Evolutionary conservation across 2,797 vertebrate genomes (phyloP).

Genomic region (Gymnothorax reevesii): DNA sequence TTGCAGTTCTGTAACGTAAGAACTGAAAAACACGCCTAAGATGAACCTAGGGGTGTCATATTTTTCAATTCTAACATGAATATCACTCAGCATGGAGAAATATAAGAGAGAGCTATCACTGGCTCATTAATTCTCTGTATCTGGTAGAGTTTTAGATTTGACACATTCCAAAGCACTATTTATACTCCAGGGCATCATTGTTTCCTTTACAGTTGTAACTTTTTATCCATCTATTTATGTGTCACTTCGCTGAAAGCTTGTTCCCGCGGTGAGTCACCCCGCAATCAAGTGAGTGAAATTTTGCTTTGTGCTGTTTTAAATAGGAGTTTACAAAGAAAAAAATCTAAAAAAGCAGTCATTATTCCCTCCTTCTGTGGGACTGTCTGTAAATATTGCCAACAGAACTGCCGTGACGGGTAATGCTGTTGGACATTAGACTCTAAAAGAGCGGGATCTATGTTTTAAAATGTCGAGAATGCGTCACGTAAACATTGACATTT

Average conservation of each 20-base stretch:
- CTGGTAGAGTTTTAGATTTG: neutral
- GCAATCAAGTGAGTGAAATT: neutral
- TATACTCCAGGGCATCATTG: neutral
- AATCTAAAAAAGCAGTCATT: constrained; percentile 53
- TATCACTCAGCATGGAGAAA: neutral
- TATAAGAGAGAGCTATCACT: neutral
- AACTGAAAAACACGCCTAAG: neutral
- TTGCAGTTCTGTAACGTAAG: neutral
- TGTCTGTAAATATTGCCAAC: neutral
- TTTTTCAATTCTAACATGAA: neutral
- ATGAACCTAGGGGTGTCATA: neutral
- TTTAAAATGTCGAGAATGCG: no score
- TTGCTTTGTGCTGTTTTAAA: constrained; percentile 19
- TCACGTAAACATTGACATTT: no score
- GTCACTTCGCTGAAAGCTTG: neutral
- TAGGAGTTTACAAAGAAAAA: constrained; percentile 51
- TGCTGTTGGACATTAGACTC: no score
- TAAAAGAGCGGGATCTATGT: no score
- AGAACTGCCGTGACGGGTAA: no score
- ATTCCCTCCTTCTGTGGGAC: constrained; percentile 52
- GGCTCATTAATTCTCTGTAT: neutral
- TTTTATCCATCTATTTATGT: neutral
- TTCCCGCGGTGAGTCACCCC: neutral
- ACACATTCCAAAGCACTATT: neutral
- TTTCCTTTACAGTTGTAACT: neutral